Evolutionary conservation across 2,888 invertebrate genomes (phyloP).

Genomic region (Cephus spinipes): DNA sequence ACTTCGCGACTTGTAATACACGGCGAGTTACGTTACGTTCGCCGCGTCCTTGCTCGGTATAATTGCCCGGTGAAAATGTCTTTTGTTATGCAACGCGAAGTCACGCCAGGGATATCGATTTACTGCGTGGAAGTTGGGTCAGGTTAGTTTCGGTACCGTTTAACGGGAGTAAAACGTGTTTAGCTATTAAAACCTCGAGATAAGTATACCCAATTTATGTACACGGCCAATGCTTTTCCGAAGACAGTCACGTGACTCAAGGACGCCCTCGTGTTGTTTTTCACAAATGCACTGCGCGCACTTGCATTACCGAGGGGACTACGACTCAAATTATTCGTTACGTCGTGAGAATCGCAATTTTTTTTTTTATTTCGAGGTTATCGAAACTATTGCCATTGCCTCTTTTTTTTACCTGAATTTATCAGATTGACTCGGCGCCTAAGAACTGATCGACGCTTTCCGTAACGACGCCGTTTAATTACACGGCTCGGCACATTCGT

Average conservation of each 20-base stretch:
- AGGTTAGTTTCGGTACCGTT: neutral
- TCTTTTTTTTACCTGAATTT: neutral
- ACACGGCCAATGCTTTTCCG: neutral
- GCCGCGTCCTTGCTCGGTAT: conserved; percentile 36
- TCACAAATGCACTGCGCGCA: neutral
- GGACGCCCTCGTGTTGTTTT: neutral
- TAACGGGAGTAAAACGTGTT: neutral
- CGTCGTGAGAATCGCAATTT: neutral
- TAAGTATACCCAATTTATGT: neutral
- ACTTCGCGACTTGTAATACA: conserved; percentile 27
- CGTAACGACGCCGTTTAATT: conserved; percentile 38
- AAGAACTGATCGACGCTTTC: neutral
- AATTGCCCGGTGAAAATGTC: conserved; percentile 24
- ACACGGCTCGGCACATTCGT: conserved; percentile 40
- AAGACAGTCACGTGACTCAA: neutral
- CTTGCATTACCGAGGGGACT: neutral
- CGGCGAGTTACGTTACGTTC: conserved; percentile 34
- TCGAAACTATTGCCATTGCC: neutral
- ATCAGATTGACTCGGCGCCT: neutral
- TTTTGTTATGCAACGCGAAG: neutral
- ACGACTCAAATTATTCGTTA: neutral
- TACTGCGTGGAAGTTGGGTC: neutral
- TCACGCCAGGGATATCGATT: neutral
- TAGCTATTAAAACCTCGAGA: neutral
- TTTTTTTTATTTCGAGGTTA: neutral